phyloP scores from a whole-genome alignment of 2,888 invertebrate genomes.

The Xylota segnis region DNA sequence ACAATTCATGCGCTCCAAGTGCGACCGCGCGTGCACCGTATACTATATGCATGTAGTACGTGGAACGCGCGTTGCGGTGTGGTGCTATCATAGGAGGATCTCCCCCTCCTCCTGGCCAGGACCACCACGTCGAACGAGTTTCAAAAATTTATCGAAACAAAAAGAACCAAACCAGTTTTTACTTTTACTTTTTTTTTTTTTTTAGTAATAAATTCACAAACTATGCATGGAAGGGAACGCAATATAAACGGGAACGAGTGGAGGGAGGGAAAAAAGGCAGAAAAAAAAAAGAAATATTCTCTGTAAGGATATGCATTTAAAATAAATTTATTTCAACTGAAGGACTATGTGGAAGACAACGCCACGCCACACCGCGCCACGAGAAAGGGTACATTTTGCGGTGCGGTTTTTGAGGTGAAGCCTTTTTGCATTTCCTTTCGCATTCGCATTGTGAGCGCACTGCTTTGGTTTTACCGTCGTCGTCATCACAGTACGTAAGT shows the following conservation, averaged over 20 bases:
- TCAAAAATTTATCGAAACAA: slow-evolving; percentile 55
- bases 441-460: slow-evolving; percentile 21
- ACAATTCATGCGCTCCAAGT: slow-evolving; percentile 1
- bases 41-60: no score
- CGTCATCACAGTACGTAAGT: slow-evolving; percentile 16
- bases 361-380: not conserved
- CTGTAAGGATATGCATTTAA: slow-evolving; percentile 48
- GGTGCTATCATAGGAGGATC: slow-evolving; percentile 1
- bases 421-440: slow-evolving; percentile 34
- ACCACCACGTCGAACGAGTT: slow-evolving; percentile 32
- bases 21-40: not conserved
- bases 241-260: slow-evolving; percentile 9
- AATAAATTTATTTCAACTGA: slow-evolving; percentile 58
- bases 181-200: not conserved
- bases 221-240: slow-evolving; percentile 61
- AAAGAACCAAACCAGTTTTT: not conserved
- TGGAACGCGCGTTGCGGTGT: slow-evolving; percentile 27
- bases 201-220: slow-evolving; percentile 51
- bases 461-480: not conserved
- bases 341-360: slow-evolving; percentile 39
- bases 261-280: no score
- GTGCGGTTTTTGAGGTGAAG: slow-evolving; percentile 51
- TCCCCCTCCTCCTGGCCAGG: not conserved
- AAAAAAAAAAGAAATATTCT: slow-evolving; percentile 12
- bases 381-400: slow-evolving; percentile 43